Base-by-base conservation (phyloP, 2,888 invertebrate species). In the Atethmia centrago region DNA sequence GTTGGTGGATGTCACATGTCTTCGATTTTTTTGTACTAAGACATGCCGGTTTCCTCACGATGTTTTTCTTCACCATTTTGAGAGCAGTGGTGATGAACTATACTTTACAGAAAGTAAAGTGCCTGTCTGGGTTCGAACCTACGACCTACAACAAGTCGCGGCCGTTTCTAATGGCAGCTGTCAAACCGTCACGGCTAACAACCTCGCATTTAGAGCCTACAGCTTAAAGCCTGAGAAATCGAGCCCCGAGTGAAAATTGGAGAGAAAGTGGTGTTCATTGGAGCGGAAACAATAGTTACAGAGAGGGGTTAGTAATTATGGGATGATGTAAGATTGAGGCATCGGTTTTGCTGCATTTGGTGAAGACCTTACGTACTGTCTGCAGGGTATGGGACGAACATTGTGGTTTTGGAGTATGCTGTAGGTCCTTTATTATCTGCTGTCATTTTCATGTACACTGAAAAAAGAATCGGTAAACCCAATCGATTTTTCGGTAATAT, bases 241-340 rank as follows among this genome's bases (percentile, higher is more conserved):
- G 74, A 76, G 83, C 49, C 56, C 3, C 42, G 14, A 84, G 87
- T 82, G 86, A 82, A 82, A 86, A 85, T 83, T 58, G n/a, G 12
- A 73, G 85, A 71, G 86, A 85, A 86, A 86, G 85, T 62, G 25
- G 28, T 42, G 28, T n/a, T 83, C 84, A 84, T 84, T 88, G 74
- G 84, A 85, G 76, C 88, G 83, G 75, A 72, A 88, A 88, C 65
- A 88, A 88, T 88, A 49, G 77, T 36, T n/a, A n/a, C n/a, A n/a
- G n/a, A n/a, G n/a, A n/a, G n/a, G n/a, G 69, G 58, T 72, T 70
- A 19, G 61, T 78, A 73, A 83, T 86, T 83, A 62, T 64, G 59
- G 51, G 16, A 31, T 69, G 56, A 85, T 61, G 73, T 77, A 85
- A 86, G 51, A 9, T 28, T 40, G 9, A 1, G 5, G 21, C 2